A percentile compares a stretch with the other conserved stretches of the same genome.
These are phyloP conservation scores for Sturnira hondurensis DNA, from an alignment of 2,113 vertebrate species.

Conservation along the genomic window DNA sequence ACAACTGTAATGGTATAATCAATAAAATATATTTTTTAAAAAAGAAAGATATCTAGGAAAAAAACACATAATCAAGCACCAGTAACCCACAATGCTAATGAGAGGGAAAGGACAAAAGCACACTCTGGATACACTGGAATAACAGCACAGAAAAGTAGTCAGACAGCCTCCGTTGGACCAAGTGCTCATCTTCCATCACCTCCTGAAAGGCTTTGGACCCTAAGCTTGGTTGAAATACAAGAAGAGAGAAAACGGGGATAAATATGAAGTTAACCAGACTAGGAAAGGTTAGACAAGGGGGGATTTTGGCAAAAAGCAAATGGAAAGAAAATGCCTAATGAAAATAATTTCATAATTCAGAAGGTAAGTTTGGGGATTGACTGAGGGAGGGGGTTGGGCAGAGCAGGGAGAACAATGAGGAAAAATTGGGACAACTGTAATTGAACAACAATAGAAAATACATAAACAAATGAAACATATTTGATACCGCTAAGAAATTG, in stretches of 20 bases:
- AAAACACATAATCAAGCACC: not conserved
- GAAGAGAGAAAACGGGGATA: not conserved
- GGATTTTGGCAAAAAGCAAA: not conserved
- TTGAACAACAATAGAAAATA: too few relatives aligned
- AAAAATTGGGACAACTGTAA: too few relatives aligned
- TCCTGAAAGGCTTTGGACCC: not conserved
- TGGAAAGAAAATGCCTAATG: conserved; percentile 4
- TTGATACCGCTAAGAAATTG: too few relatives aligned
- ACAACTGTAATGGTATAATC: too few relatives aligned
- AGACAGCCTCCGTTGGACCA: not conserved
- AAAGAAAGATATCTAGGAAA: too few relatives aligned
- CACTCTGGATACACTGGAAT: not conserved
- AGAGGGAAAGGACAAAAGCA: not conserved
- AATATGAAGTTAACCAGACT: not conserved
- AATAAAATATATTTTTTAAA: not conserved
- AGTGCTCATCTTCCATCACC: not conserved
- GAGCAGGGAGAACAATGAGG: too few relatives aligned
- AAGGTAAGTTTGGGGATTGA: not conserved
- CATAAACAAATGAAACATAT: too few relatives aligned
- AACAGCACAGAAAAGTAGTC: not conserved
- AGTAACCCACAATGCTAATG: not conserved
- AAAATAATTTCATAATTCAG: conserved; percentile 13
- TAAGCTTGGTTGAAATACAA: conserved; percentile 13
- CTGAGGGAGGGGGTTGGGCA: too few relatives aligned
- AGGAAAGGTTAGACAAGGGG: not conserved